Evolutionary conservation across 2,888 invertebrate species (phyloP), one percentile per base, ranked within the genome.

Genomic region (Caenorhabditis sp.): DNA sequence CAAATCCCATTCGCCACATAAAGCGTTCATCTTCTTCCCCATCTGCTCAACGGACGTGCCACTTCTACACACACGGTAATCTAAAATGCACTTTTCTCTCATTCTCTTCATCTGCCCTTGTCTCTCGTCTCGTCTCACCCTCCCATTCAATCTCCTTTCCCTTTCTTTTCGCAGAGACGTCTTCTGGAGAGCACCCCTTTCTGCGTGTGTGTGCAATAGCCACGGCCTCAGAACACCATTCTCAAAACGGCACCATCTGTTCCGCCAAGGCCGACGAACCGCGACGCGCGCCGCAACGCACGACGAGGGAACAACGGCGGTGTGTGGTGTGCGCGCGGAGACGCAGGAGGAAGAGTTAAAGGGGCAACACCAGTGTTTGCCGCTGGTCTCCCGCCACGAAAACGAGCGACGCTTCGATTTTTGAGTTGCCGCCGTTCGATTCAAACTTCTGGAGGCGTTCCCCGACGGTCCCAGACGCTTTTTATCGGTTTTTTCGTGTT

Each of bases 321-420:
- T 35, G 26, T 38, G 28, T 35, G 69, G 2, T 54, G 26, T 6
- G 3, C 14, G 31, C n/a, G 1, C 54, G 63, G 76, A 82, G 76
- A 68, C 58, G 66, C 76, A 72, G 82, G 72, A 51, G 26, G 4
- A 7, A 16, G 22, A 44, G 51, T 82, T 81, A 75, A 81, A 81
- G 80, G 80, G 49, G 54, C 74, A 54, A 22, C 19, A 7, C n/a
- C 19, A 24, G 16, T 19, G 6, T 58, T 14, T 38, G 58, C 14
- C 19, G 16, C 35, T 6, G 66, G 75, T 79, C 69, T 83, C 83
- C 72, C 64, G 70, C 56, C 35, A 19, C 82, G 82, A 82, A 68
- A 41, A 7, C 41, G 38, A 56, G 19, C 35, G 41, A 19, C 41
- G 58, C 82, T 83, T 80, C 79, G 83, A 83, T 83, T 83, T 83